These are phyloP conservation scores for Cantharis lateralis DNA, from an alignment of 2,888 invertebrate species.

Conservation along the genomic window DNA sequence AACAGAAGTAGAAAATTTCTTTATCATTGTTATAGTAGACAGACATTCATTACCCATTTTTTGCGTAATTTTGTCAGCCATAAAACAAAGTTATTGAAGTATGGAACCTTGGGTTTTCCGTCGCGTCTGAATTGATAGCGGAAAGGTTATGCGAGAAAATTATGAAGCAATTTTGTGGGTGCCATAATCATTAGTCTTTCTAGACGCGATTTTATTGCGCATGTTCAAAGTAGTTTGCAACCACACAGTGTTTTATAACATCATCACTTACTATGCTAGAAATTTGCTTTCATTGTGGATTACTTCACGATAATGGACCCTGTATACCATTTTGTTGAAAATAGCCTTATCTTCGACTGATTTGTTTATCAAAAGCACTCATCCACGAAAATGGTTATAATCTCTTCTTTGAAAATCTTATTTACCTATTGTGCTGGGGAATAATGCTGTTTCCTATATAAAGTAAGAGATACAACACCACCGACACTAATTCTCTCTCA, in stretches of 20 bases:
- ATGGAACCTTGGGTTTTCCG: slow-evolving; percentile 45
- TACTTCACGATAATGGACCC: slow-evolving; percentile 26
- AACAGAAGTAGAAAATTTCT: slow-evolving; percentile 15
- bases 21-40: slow-evolving; percentile 18
- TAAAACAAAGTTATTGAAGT: slow-evolving; percentile 49
- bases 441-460: slow-evolving; percentile 19
- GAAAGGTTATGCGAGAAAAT: slow-evolving; percentile 56
- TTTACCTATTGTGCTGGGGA: slow-evolving; percentile 16
- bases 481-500: slow-evolving; percentile 22
- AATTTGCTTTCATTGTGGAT: slow-evolving; percentile 29
- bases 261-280: slow-evolving; percentile 32
- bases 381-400: slow-evolving; percentile 13
- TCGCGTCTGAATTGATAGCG: slow-evolving; percentile 53
- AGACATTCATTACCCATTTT: slow-evolving; percentile 30
- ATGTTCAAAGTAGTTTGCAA: slow-evolving; percentile 31
- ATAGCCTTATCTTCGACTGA: slow-evolving; percentile 12
- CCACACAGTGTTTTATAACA: slow-evolving; percentile 34
- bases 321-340: slow-evolving; percentile 17
- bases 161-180: slow-evolving; percentile 57
- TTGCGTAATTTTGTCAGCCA: slow-evolving; percentile 32
- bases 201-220: slow-evolving; percentile 31
- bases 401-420: slow-evolving; percentile 15
- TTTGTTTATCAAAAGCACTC: slow-evolving; percentile 19
- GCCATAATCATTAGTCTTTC: slow-evolving; percentile 54
- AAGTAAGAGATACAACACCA: slow-evolving; percentile 13